Base-by-base conservation (phyloP, 1,140 invertebrate genomes). In the Monochamus saltuarius region DNA sequence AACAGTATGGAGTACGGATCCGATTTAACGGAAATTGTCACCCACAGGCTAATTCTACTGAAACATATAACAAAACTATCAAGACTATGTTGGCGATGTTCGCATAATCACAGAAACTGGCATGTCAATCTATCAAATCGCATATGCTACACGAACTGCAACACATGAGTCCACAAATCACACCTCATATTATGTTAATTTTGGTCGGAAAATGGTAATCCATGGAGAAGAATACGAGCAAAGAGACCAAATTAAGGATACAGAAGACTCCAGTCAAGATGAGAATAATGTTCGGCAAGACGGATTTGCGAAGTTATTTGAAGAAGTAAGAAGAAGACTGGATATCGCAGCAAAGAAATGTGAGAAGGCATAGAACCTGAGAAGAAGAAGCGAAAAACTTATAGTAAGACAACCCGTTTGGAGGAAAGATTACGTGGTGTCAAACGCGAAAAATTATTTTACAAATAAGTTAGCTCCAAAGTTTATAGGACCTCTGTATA, bases 41-140 rank as follows among this genome's bases (percentile, higher is more conserved):
- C n/a, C n/a, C n/a, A n/a, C n/a, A n/a, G n/a, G n/a, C n/a, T n/a
- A n/a, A n/a, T n/a, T n/a, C n/a, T n/a, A n/a, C n/a, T n/a, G n/a
- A n/a, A n/a, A n/a, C n/a, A n/a, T n/a, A n/a, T n/a, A n/a, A n/a
- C n/a, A n/a, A n/a, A n/a, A n/a, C n/a, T n/a, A n/a, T n/a, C n/a
- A n/a, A n/a, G n/a, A n/a, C n/a, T n/a, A n/a, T n/a, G n/a, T 42
- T 64, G 4, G 39, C 37, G 0, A 14, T 37, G 1, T 64, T n/a
- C 43, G 11, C 38, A 38, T 47, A 46, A 56, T 42, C 54, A 61
- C n/a, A 36, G 35, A 11, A 39, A n/a, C 7, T 61, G 59, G 54
- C 53, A 61, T 53, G 7, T n/a, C 4, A 10, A 42, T 34, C 13
- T 61, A 37, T 7, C 36, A 40, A 13, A 53, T 57, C 16, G 7